Evolutionary conservation across 2,113 vertebrate genomes (phyloP).

Genomic region (human): GRCh38 chr9:15978501-15979000

Average conservation of each 20-base stretch:
- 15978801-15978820: neutral
- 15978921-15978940: neutral
- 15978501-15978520: neutral
- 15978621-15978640: neutral
- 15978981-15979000: neutral
- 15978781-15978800: neutral
- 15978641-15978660: neutral
- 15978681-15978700: neutral
- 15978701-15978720: neutral
- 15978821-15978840: neutral
- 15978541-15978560: neutral
- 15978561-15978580: neutral
- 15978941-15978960: neutral
- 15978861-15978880: neutral
- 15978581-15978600: neutral
- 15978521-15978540: neutral
- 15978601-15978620: neutral
- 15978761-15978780: neutral
- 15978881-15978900: neutral
- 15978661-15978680: neutral
- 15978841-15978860: neutral
- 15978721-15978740: neutral
- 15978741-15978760: neutral
- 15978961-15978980: neutral
- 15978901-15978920: too few relatives aligned